Base-by-base conservation (phyloP, 2,113 vertebrate species). In the Tragulus kanchil region DNA sequence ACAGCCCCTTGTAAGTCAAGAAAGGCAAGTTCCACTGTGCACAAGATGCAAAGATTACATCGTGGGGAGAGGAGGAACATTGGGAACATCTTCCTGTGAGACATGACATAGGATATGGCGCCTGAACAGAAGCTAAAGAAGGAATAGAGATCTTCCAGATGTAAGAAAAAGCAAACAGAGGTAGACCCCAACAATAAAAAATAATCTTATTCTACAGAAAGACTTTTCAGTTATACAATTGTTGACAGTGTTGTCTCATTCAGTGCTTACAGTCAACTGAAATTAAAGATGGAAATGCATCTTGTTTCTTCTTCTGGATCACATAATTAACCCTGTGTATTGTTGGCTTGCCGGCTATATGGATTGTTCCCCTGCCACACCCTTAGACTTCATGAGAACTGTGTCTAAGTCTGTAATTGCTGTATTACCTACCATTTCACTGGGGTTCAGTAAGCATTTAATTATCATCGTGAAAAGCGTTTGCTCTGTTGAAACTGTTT, bases 401-500 rank as follows among this genome's bases (percentile, higher is more conserved):
- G 1, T 12, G n/a, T 69, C 75, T 59, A 56, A 65, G 56, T 79
- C 50, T 71, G 48, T 73, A 15, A 62, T n/a, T 77, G 42, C 52
- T 85, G 0, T 84, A 31, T 82, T 50, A 50, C 67, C 16, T 92
- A 36, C 17, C 62, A 45, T 85, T 45, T 92, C 82, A 58, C 1
- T 50, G 61, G 26, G n/a, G 52, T 28, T 86, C 89, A 79, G 0
- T 64, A 90, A 58, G 36, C 89, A 84, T 90, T 95, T 88, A n/a
- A 88, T 77, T n/a, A 31, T 83, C 59, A 50, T n/a, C 54, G 6
- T 75, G 45, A 90, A 95, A 95, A 92, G 71, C 54, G 58, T 67
- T 56, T 90, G n/a, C 64, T 90, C 23, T 94, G 42, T 62, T 50
- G 75, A 90, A 92, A 77, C 17, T 91, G 50, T 94, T 94, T 92